phyloP scores from a whole-genome alignment of 2,113 vertebrate genomes.

The Murina feae region DNA sequence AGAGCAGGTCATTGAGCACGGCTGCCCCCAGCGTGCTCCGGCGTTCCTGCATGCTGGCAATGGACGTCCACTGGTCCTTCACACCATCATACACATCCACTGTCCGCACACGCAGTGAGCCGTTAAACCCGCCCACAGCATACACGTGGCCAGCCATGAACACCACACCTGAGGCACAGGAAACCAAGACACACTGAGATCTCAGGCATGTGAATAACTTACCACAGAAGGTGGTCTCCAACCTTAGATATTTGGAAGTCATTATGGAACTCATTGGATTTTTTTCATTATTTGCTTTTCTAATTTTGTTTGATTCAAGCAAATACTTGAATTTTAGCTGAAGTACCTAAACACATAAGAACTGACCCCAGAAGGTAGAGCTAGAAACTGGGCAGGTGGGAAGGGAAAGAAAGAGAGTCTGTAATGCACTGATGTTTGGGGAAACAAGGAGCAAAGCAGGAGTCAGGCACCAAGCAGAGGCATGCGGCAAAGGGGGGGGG shows the following conservation, averaged over 20 bases:
- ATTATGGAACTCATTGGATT: not conserved
- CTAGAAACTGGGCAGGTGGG: not conserved
- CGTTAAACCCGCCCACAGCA: slow-evolving; percentile 94
- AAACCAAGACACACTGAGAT: not conserved
- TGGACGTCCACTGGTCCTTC: slow-evolving; percentile 92
- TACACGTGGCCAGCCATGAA: slow-evolving; percentile 92
- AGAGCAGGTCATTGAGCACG: slow-evolving; percentile 92
- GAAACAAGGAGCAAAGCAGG: not conserved
- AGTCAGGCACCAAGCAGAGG: not conserved
- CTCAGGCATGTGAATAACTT: not conserved
- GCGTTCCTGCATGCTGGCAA: slow-evolving; percentile 95
- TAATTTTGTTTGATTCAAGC: not conserved
- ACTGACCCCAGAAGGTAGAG: not conserved
- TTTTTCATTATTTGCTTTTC: not conserved
- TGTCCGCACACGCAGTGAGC: slow-evolving; percentile 91
- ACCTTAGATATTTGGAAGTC: not conserved
- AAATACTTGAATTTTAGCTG: not conserved
- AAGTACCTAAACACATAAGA: not conserved
- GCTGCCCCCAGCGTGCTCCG: slow-evolving; percentile 93
- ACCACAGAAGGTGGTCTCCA: not conserved
- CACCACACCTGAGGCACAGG: slow-evolving; percentile 87
- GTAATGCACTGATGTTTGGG: not conserved
- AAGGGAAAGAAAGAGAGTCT: not conserved
- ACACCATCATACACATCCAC: slow-evolving; percentile 92
- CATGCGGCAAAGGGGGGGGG: not conserved